Evolutionary conservation across 2,888 invertebrate species (phyloP).

Genomic region (Calliopum simillimum): DNA sequence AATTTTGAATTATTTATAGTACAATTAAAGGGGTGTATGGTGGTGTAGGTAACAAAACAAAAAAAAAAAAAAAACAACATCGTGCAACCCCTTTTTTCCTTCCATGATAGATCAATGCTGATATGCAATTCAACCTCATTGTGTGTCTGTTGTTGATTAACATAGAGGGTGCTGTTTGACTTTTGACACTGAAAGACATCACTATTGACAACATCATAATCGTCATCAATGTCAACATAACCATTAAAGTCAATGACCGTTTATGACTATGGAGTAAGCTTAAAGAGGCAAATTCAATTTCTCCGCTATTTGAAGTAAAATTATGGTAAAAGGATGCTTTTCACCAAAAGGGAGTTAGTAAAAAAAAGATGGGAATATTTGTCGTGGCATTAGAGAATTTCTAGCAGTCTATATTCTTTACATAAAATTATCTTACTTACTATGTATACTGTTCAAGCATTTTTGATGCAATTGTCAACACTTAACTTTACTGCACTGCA

Average conservation of each 20-base stretch:
- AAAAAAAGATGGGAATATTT: too few relatives aligned
- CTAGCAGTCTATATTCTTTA: too few relatives aligned
- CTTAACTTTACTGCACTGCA: too few relatives aligned
- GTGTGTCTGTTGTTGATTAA: background rate
- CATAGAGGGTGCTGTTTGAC: background rate
- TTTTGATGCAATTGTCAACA: too few relatives aligned
- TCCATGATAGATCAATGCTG: background rate
- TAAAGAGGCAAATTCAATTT: background rate
- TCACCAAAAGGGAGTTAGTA: too few relatives aligned
- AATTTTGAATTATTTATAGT: background rate
- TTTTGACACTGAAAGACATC: background rate
- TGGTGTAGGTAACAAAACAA: too few relatives aligned
- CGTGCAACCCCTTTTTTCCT: background rate
- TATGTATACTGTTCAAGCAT: too few relatives aligned
- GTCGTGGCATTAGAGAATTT: too few relatives aligned
- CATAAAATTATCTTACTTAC: too few relatives aligned
- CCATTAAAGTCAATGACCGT: slow-evolving; percentile 11
- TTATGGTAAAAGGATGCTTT: too few relatives aligned
- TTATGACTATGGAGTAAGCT: background rate
- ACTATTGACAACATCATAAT: slow-evolving; percentile 3
- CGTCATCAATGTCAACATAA: slow-evolving; percentile 6
- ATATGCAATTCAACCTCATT: background rate
- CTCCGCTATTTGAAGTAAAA: too few relatives aligned
- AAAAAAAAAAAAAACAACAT: too few relatives aligned
- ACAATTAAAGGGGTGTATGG: background rate